Base-by-base conservation (phyloP, 2,888 invertebrate species). In the Tillus elongatus region DNA sequence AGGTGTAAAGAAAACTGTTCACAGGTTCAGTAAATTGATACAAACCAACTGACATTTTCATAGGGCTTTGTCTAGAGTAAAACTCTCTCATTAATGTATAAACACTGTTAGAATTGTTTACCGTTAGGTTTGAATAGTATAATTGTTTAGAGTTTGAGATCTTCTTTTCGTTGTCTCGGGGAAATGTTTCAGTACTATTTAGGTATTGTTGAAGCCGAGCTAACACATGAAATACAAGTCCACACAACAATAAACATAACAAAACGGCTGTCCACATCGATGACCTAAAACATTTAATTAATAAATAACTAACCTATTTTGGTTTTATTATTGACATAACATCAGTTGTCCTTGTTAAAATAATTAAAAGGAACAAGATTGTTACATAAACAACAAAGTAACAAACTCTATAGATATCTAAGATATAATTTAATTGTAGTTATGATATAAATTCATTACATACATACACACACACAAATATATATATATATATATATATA, bases 1-100 rank as follows among this genome's bases (percentile, higher is more conserved):
- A 87, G 0, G 86, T 84, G 50, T 87, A 81, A 9, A 88, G 66
- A 43, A 84, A 72, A 57, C 85, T 84, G 59, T 84, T 84, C 35
- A 74, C 66, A 43, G 79, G 70, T 55, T 80, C 75, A 32, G 79
- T 75, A 60, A 88, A 88, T 45, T 85, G 63, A 58, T 81, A 82
- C 33, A 82, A 58, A 2, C 77, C 78, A 33, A 66, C 54, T 2
- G 58, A 54, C 38, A 63, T 58, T 4, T 58, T 54, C 47, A 60
- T 57, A 10, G 47, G 38, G 38, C 52, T 56, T 8, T 46, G 42
- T 12, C 39, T 42, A 24, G 48, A 43, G 33, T 59, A 58, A 37
- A 57, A 51, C 42, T 52, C 54, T 43, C 51, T 61, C 58, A 62
- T 54, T 26, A 54, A 30, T 1, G 49, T 47, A 42, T 63, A 64